Percentiles rank a stretch among this genome's conserved stretches.
phyloP scores from a whole-genome alignment of 2,888 invertebrate genomes.

The Timema podura region DNA sequence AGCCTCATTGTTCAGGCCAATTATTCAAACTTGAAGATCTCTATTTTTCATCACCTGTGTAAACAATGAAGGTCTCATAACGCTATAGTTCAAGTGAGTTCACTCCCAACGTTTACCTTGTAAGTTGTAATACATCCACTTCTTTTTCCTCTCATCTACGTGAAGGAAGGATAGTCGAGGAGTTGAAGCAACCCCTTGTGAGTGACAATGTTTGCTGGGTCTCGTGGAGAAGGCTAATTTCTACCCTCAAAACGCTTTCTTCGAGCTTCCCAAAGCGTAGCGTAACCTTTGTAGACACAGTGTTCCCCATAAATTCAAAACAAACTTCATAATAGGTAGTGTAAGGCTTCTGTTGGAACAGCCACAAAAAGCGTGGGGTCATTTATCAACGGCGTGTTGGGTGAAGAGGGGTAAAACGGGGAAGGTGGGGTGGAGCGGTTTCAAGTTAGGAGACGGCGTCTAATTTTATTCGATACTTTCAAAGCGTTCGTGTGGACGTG shows the following conservation, averaged over 20 bases:
- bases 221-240: too few species aligned
- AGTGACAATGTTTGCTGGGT: not conserved
- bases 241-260: not conserved
- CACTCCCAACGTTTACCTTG: too few species aligned
- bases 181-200: not conserved
- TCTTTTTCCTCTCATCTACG: too few species aligned
- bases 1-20: too few species aligned
- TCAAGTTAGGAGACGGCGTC: slow-evolving; percentile 8
- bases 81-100: too few species aligned
- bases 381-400: slow-evolving; percentile 28
- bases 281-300: slow-evolving; percentile 27
- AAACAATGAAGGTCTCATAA: too few species aligned
- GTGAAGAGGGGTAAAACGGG: not conserved
- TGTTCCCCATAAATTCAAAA: slow-evolving; percentile 31
- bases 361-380: slow-evolving; percentile 27
- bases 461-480: slow-evolving; percentile 16
- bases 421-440: too few species aligned
- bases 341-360: slow-evolving; percentile 26
- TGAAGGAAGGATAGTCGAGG: too few species aligned
- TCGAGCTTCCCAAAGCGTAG: not conserved
- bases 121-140: too few species aligned
- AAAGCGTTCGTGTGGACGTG: too few species aligned
- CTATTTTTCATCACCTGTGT: too few species aligned
- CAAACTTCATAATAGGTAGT: slow-evolving; percentile 32
- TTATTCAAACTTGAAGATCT: too few species aligned